Conservation (phyloP, 2,113 vertebrate species). For the Numenius arquata region DNA sequence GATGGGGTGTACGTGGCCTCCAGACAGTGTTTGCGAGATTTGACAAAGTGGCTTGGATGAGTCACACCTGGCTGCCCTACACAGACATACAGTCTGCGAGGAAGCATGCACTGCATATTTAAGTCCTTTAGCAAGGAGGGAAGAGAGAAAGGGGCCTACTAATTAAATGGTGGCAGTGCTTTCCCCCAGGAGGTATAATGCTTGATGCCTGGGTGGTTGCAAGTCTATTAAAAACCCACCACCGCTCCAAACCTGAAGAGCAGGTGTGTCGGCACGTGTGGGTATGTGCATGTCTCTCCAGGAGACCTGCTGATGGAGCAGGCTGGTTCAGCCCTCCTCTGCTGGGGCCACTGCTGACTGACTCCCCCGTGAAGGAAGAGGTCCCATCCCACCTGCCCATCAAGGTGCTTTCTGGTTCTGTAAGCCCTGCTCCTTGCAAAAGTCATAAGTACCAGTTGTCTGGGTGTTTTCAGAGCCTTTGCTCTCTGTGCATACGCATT, state of each 20-base stretch:
- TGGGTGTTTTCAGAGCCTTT: background rate
- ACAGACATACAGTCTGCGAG: background rate
- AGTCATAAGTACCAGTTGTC: background rate
- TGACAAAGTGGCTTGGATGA: background rate
- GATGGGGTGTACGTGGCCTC: background rate
- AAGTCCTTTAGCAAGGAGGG: background rate
- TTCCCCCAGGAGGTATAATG: background rate
- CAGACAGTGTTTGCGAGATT: background rate
- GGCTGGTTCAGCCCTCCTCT: background rate
- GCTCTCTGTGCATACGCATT: fast-evolving
- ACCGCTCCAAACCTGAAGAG: background rate
- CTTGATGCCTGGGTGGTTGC: background rate
- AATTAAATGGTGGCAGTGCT: background rate
- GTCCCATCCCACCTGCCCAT: background rate
- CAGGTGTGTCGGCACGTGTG: background rate
- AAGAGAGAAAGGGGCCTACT: background rate
- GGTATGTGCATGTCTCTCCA: background rate
- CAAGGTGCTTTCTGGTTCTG: background rate
- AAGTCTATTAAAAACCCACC: background rate
- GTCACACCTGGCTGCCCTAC: background rate
- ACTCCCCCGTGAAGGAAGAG: background rate
- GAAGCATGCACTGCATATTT: background rate
- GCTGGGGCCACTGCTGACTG: background rate
- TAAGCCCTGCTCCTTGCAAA: background rate
- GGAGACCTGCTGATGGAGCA: background rate